phyloP scores from a whole-genome alignment of 2,888 invertebrate genomes.

The Drosophila trichaetosa region DNA sequence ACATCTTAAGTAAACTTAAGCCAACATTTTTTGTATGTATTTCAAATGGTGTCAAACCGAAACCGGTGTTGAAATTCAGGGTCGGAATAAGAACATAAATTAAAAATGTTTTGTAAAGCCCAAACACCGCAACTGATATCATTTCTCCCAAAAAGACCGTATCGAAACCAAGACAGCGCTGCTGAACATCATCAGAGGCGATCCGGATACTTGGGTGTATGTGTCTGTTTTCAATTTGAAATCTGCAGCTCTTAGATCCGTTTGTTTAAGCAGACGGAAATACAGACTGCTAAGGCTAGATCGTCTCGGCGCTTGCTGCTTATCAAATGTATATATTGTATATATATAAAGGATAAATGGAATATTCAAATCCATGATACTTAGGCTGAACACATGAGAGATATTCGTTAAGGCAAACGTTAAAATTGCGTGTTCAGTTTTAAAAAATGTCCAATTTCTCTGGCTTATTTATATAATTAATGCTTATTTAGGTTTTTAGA shows the following conservation, averaged over 20 bases:
- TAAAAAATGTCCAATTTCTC: not conserved
- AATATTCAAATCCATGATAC: not conserved
- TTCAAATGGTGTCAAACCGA: not conserved
- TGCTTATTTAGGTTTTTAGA: conserved; percentile 1
- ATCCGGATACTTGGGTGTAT: not conserved
- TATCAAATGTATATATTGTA: not conserved
- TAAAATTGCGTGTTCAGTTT: not conserved
- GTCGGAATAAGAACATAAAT: not conserved
- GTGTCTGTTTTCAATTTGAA: not conserved
- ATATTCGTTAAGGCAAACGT: not conserved
- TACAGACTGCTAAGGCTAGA: not conserved
- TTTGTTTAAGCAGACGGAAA: too few relatives aligned
- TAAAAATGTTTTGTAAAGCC: not conserved
- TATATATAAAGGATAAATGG: not conserved
- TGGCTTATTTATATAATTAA: not conserved
- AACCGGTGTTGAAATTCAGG: not conserved
- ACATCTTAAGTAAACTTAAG: not conserved
- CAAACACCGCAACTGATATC: not conserved
- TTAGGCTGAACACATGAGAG: not conserved
- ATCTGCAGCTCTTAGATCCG: not conserved
- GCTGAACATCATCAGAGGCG: too few relatives aligned
- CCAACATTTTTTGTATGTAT: not conserved
- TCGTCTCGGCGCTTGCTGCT: not conserved
- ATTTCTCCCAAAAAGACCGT: not conserved
- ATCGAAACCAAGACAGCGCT: not conserved